These are phyloP conservation scores for Maconellicoccus hirsutus DNA, from an alignment of 1,140 invertebrate species.

Conservation along the genomic window DNA sequence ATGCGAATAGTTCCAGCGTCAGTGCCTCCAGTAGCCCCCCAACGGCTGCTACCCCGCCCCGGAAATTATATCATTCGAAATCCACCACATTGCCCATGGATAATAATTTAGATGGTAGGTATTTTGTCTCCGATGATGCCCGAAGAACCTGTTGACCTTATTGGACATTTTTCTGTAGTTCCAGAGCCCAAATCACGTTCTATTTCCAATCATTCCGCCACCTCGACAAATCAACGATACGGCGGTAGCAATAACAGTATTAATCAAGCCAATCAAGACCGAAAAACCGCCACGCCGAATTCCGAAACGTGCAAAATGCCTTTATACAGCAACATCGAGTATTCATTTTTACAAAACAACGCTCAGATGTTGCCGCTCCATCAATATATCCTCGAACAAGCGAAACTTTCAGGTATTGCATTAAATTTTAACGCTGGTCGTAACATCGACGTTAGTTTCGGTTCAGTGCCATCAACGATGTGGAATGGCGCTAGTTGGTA, in stretches of 20 bases:
- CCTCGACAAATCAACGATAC: not conserved
- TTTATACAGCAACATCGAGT: constrained; percentile 59
- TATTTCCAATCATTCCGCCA: constrained; percentile 24
- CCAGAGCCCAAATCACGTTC: constrained; percentile 20
- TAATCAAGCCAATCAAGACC: constrained; percentile 20
- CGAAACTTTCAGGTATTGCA: constrained; percentile 50
- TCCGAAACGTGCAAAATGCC: constrained; percentile 33
- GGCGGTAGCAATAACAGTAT: constrained; percentile 9
- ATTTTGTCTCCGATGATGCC: too few species aligned
- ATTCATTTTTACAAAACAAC: constrained; percentile 41
- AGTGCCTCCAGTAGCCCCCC: constrained; percentile 29
- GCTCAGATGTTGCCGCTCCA: constrained; percentile 68
- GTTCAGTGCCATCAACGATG: too few species aligned
- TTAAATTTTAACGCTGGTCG: too few species aligned
- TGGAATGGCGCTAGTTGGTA: too few species aligned
- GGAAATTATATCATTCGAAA: constrained; percentile 1
- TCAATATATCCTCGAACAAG: constrained; percentile 78
- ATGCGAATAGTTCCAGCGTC: constrained; percentile 27
- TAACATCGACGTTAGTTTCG: too few species aligned
- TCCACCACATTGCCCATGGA: not conserved
- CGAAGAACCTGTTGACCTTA: too few species aligned
- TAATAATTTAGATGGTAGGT: not conserved
- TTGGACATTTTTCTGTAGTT: too few species aligned
- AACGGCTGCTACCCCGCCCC: constrained; percentile 25
- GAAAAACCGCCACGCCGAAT: constrained; percentile 24